Evolutionary conservation across 2,888 invertebrate species (phyloP), one percentile per base, ranked within the genome.

Genomic region (Octodonta nipae): DNA sequence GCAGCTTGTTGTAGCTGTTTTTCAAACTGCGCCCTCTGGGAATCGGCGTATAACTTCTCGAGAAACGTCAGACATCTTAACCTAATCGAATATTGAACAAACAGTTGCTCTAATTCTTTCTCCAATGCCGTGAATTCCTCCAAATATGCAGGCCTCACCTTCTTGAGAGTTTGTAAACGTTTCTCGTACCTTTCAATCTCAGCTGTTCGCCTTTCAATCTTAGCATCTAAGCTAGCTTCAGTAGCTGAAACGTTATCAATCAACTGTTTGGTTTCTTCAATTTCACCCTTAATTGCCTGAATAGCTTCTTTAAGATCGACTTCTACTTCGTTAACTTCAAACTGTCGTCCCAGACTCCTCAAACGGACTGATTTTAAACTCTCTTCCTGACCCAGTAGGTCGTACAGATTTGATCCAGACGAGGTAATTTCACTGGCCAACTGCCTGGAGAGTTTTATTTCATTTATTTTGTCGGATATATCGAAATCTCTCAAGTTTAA

Each of bases 101-200:
- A 93, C 12, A 92, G 66, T 40, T 73, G 67, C 50, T 84, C 80
- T 11, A 96, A 61, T 54, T 92, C 89, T 25, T 68, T 65, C 61
- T 98, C 95, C 32, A 89, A 67, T 28, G 79, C 76, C 36, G 88
- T 87, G 60, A 91, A 86, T 61, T 98, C 96, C 49, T 92, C 89
- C 71, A 95, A 80, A 59, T 93, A 96, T 0, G 92, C 93, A 1
- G 96, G 96, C 30, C 86, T 17, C 7, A 30, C 30, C 12, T 30
- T 30, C n/a, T 30, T 30, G 13, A 30, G 22, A 4, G 30, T 30
- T 30, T 30, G 30, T 11, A 30, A 14, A 6, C 30, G 30, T 60
- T 95, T 95, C 58, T 88, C 85, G 42, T 89, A 89, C 30, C 98
- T 69, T 48, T 89, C 87, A 42, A 95, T 68, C 56, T 98, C 98